Percentiles rank a stretch among this genome's conserved stretches.
phyloP scores from a whole-genome alignment of 2,888 invertebrate species.

The Philhelius pedissequus region DNA sequence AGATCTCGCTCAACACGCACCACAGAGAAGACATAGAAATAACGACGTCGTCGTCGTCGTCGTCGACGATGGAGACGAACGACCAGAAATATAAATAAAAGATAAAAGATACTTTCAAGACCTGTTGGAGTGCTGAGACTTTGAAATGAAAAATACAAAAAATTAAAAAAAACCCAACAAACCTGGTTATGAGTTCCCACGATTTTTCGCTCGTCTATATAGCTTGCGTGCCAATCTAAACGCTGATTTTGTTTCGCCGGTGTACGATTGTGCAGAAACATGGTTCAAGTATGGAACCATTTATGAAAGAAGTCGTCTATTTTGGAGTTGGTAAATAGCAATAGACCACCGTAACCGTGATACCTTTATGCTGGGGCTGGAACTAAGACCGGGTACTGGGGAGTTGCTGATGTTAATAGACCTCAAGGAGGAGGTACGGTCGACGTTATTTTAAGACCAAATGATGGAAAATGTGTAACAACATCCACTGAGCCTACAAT shows the following conservation, averaged over 20 bases:
- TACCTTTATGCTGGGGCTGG: neutral
- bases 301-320: slow-evolving; percentile 57
- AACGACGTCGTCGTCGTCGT: neutral
- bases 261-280: slow-evolving; percentile 14
- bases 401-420: slow-evolving; percentile 38
- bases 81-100: neutral
- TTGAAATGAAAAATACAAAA: neutral
- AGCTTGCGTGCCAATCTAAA: slow-evolving; percentile 52
- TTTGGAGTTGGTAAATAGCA: slow-evolving; percentile 50
- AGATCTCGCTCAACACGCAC: slow-evolving; percentile 58
- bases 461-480: slow-evolving; percentile 64
- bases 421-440: slow-evolving; percentile 4
- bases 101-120: slow-evolving; percentile 45
- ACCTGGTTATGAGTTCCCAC: slow-evolving; percentile 58
- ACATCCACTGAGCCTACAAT: slow-evolving; percentile 49
- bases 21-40: neutral
- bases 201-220: slow-evolving; percentile 30
- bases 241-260: slow-evolving; percentile 44
- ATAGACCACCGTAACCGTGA: slow-evolving; percentile 48
- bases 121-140: slow-evolving; percentile 7
- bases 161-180: neutral
- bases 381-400: neutral
- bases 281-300: slow-evolving; percentile 48
- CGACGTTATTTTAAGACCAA: slow-evolving; percentile 4
- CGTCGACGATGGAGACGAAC: neutral